Percentiles rank a stretch among this genome's conserved stretches.
These are phyloP conservation scores for Aptenodytes patagonicus DNA, from an alignment of 2,113 vertebrate species.

Conservation along the genomic window DNA sequence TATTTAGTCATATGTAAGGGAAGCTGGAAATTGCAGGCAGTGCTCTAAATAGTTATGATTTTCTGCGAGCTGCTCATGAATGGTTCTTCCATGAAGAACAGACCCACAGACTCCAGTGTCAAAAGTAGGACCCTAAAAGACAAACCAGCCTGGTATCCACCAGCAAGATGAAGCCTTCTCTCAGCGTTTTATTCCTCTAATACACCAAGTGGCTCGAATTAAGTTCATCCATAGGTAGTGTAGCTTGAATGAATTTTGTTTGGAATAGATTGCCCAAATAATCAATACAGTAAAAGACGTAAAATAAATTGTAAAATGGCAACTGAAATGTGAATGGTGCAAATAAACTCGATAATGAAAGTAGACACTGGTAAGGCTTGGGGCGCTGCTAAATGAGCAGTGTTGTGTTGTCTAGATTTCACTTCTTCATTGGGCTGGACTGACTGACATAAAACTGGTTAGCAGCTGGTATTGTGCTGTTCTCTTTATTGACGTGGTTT, in stretches of 20 bases:
- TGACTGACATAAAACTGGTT: background rate
- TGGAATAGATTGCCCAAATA: background rate
- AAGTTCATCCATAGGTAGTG: background rate
- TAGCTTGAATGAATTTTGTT: background rate
- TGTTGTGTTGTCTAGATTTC: background rate
- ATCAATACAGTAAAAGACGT: background rate
- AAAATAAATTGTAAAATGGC: background rate
- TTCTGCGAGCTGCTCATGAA: background rate
- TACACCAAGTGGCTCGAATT: background rate
- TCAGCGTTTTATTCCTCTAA: background rate
- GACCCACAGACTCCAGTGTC: background rate
- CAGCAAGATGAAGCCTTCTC: background rate
- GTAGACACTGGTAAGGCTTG: background rate
- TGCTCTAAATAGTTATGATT: background rate
- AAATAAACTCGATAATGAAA: background rate
- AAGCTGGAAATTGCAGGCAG: background rate
- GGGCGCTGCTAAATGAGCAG: background rate
- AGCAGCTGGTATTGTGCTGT: background rate
- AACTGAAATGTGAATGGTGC: background rate
- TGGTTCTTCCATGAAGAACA: background rate
- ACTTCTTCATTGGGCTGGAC: background rate
- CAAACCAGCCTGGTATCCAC: background rate
- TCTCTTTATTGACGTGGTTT: background rate
- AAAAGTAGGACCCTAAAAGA: background rate
- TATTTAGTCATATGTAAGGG: background rate